Conservation (phyloP, 2,888 invertebrate species). For the Cetonia aurata region DNA sequence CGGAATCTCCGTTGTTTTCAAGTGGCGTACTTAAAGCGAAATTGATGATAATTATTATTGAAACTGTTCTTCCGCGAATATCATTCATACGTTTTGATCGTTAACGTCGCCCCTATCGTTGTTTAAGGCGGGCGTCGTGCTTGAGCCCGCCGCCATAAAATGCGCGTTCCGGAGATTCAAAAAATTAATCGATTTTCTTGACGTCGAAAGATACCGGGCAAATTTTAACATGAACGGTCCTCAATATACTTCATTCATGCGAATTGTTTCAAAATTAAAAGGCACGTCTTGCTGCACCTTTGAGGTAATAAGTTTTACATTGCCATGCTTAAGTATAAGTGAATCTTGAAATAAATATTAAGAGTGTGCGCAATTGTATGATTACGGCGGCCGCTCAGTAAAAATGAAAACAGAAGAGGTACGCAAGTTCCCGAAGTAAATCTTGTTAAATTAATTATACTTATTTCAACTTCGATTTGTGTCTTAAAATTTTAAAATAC, state of each 20-base stretch:
- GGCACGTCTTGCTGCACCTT: neutral
- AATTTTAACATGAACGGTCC: conserved; percentile 5
- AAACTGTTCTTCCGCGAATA: conserved; percentile 43
- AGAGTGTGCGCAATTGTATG: too few relatives aligned
- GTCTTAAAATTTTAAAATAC: too few relatives aligned
- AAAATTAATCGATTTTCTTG: conserved; percentile 30
- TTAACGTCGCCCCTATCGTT: conserved; percentile 29
- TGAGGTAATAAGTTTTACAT: conserved; percentile 11
- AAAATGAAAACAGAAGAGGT: too few relatives aligned
- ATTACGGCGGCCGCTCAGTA: too few relatives aligned
- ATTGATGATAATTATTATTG: conserved; percentile 47
- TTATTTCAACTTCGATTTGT: too few relatives aligned
- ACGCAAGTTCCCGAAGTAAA: too few relatives aligned
- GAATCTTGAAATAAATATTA: too few relatives aligned
- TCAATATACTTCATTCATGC: conserved; percentile 19
- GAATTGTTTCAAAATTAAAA: conserved; percentile 11
- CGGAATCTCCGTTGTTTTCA: conserved; percentile 35
- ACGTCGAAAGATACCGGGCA: neutral
- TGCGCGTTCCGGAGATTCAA: conserved; percentile 9
- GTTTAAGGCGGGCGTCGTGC: conserved; percentile 23
- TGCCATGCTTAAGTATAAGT: neutral
- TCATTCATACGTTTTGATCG: conserved; percentile 34
- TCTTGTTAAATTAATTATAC: too few relatives aligned
- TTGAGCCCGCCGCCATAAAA: neutral
- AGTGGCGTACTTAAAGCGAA: conserved; percentile 45